These are phyloP conservation scores for Zootoca vivipara DNA, from an alignment of 2,113 vertebrate species.

Conservation along the genomic window DNA sequence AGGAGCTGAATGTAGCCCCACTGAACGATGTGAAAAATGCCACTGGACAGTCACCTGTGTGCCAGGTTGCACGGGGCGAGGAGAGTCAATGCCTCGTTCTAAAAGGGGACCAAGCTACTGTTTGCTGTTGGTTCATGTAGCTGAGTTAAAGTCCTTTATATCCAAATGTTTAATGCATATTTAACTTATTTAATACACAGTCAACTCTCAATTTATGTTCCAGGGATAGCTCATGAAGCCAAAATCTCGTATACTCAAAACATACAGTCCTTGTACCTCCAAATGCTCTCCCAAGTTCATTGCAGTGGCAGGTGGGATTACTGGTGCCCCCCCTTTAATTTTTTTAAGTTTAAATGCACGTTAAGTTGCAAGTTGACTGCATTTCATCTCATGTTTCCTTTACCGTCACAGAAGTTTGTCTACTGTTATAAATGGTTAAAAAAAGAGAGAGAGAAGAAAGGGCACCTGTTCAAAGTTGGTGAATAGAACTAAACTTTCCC, in stretches of 20 bases:
- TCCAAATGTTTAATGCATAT: slow-evolving; percentile 75
- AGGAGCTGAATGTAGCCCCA: slow-evolving; percentile 39
- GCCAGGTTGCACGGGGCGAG: slow-evolving; percentile 17
- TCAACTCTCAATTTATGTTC: too few species aligned
- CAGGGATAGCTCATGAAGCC: too few species aligned
- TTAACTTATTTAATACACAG: slow-evolving; percentile 80
- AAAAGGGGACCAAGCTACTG: slow-evolving; percentile 75
- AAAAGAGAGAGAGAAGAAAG: slow-evolving; percentile 32
- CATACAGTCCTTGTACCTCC: too few species aligned
- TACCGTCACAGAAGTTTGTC: slow-evolving; percentile 61
- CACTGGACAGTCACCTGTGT: neutral
- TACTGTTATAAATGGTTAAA: slow-evolving; percentile 36
- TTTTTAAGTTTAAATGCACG: too few species aligned
- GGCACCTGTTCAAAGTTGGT: slow-evolving; percentile 54
- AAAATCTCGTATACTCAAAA: too few species aligned
- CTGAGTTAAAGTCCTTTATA: slow-evolving; percentile 57
- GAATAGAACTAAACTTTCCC: slow-evolving; percentile 64
- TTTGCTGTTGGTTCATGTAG: slow-evolving; percentile 68
- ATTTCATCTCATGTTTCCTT: slow-evolving; percentile 81
- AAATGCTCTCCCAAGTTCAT: too few species aligned
- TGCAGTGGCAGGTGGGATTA: too few species aligned
- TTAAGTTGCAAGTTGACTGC: too few species aligned
- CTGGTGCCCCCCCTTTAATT: too few species aligned
- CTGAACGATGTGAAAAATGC: slow-evolving; percentile 28
- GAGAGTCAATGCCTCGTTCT: slow-evolving; percentile 64